Percentiles rank a stretch among this genome's conserved stretches.
These are phyloP conservation scores for Ephialtes manifestator DNA, from an alignment of 2,888 invertebrate species.

Conservation along the genomic window DNA sequence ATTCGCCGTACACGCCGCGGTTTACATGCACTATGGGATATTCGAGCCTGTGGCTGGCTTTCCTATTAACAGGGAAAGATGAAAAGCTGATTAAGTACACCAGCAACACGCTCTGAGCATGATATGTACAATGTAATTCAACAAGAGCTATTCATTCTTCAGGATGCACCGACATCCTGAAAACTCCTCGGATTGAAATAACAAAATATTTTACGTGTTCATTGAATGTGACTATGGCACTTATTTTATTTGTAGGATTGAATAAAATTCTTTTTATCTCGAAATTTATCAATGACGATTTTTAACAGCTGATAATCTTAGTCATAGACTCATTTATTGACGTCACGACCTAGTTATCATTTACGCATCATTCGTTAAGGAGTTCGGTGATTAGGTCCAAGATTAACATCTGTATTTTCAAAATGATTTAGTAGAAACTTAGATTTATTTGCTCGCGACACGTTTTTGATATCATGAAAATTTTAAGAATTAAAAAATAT, in stretches of 20 bases:
- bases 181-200: not conserved
- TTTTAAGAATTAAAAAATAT: too few species aligned
- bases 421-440: not conserved
- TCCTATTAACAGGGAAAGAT: too few species aligned
- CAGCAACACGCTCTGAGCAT: too few species aligned
- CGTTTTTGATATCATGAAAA: too few species aligned
- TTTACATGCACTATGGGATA: slow-evolving; percentile 9
- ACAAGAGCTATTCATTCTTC: slow-evolving; percentile 30
- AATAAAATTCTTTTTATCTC: too few species aligned
- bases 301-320: too few species aligned
- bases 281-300: too few species aligned
- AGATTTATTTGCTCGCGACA: too few species aligned
- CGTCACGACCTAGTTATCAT: not conserved
- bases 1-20: slow-evolving; percentile 8
- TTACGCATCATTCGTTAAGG: not conserved
- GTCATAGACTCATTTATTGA: not conserved
- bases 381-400: not conserved
- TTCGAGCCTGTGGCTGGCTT: slow-evolving; percentile 18
- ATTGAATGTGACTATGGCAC: not conserved
- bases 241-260: too few species aligned
- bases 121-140: slow-evolving; percentile 1
- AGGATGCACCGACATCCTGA: slow-evolving; percentile 8
- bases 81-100: too few species aligned
- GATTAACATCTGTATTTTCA: not conserved
- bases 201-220: not conserved